Evolutionary conservation across 2,113 vertebrate genomes (phyloP), one percentile per base, ranked within the genome.

Genomic region (Canis aureus): DNA sequence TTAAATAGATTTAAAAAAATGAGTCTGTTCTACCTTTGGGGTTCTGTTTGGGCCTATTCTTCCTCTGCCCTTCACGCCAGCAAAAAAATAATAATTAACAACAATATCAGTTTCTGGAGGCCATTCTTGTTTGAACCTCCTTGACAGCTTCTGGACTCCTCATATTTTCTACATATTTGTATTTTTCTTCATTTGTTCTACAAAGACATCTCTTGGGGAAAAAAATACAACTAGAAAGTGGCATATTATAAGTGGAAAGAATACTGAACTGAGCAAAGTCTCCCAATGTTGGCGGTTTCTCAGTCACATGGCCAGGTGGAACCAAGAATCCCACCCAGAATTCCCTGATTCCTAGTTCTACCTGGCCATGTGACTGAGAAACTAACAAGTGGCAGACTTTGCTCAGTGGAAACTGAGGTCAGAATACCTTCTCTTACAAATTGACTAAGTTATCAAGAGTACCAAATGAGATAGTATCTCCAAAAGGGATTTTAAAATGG

Each of bases 21-120:
- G 59, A 91, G 7, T 67, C n/a, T 53, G 32, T 79, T 95, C 73
- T 59, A 74, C 23, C 74, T 86, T 91, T 89, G 69, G 62, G 66
- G 25, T 81, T 93, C 57, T 71, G 1, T 89, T 29, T 69, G 87
- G 82, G 38, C 11, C 29, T n/a, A 66, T 55, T 66, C 23, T 29
- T 79, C 16, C 25, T 59, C 8, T 0, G 3, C 4, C 7, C 29
- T 25, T 76, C 27, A 93, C 8, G 25, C 78, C 62, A 95, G 85
- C n/a, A 90, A 94, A 95, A 32, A 49, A 87, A 55, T 80, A 66
- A 64, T 11, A 32, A 94, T n/a, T 22, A 94, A 92, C 27, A 94
- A 88, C 55, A 90, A 78, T 53, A 32, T 73, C 74, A 25, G 25
- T 29, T 82, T 94, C 49, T 87, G 38, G 84, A 74, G 43, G 27